Evolutionary conservation across 1,140 invertebrate genomes (phyloP).

Genomic region (Sycophaga agraensis): DNA sequence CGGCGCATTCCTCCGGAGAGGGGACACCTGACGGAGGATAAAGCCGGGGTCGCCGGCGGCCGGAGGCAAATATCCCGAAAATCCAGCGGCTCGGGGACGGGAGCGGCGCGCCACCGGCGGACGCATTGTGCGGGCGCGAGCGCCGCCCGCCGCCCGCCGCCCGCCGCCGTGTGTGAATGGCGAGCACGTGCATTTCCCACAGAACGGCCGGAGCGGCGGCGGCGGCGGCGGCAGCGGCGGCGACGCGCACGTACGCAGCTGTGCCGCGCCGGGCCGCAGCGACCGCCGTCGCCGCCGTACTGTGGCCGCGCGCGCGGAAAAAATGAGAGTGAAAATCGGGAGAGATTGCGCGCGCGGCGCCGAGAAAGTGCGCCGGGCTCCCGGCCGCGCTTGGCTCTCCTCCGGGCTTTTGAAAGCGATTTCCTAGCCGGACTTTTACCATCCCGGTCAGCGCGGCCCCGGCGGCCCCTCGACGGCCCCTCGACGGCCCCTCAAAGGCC

Average conservation of each 20-base stretch:
- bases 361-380: neutral
- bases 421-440: too few relatives aligned
- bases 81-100: neutral
- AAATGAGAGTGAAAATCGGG: constrained; percentile 30
- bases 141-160: too few relatives aligned
- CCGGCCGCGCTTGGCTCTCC: neutral
- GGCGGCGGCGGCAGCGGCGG: constrained; percentile 34
- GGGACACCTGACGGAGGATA: too few relatives aligned
- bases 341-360: constrained; percentile 8
- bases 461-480: too few relatives aligned
- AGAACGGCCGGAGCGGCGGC: constrained; percentile 44
- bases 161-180: constrained; percentile 53
- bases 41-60: too few relatives aligned
- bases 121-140: constrained; percentile 15
- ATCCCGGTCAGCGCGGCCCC: too few relatives aligned
- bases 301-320: neutral
- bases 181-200: constrained; percentile 56
- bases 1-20: neutral
- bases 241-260: neutral
- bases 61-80: too few relatives aligned
- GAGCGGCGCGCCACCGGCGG: neutral
- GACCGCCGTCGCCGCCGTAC: neutral
- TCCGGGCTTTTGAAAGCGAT: constrained; percentile 25
- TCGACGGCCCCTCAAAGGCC: too few relatives aligned
- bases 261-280: neutral